These are phyloP conservation scores for Corbicula japonica DNA, from an alignment of 2,888 invertebrate species.

Conservation along the genomic window DNA sequence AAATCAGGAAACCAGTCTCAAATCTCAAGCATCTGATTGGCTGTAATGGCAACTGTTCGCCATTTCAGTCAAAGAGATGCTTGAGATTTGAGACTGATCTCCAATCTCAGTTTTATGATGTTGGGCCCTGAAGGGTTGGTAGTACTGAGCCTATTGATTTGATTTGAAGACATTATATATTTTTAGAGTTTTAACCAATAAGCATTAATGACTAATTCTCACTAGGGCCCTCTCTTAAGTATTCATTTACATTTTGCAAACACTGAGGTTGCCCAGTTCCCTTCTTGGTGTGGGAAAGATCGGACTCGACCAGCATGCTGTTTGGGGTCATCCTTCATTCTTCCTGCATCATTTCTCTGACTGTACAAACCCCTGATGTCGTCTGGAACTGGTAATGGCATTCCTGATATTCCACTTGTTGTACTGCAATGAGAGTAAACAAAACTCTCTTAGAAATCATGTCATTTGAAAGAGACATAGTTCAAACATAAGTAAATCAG, in stretches of 20 bases:
- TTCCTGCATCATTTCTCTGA: constrained; percentile 6
- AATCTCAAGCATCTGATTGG: no score
- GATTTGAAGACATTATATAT: not conserved
- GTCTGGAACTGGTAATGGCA: constrained; percentile 66
- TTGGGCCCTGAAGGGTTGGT: not conserved
- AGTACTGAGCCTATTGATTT: not conserved
- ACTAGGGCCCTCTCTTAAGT: not conserved
- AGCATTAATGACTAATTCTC: not conserved
- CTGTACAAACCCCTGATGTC: constrained; percentile 62
- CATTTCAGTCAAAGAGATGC: no score
- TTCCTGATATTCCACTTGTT: not conserved
- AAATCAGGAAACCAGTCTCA: no score
- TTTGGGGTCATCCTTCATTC: constrained; percentile 88
- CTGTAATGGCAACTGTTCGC: no score
- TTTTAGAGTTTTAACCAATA: not conserved
- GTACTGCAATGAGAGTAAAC: no score
- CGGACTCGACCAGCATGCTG: constrained; percentile 92
- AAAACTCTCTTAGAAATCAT: no score
- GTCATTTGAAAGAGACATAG: no score
- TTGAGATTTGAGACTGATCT: not conserved
- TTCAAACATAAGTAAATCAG: no score
- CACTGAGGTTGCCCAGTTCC: constrained; percentile 96
- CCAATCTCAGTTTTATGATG: not conserved
- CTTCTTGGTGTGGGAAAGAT: constrained; percentile 94
- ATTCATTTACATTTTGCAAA: constrained; percentile 91